phyloP scores from a whole-genome alignment of 1,140 invertebrate species.

The Tetramorium alpestre region DNA sequence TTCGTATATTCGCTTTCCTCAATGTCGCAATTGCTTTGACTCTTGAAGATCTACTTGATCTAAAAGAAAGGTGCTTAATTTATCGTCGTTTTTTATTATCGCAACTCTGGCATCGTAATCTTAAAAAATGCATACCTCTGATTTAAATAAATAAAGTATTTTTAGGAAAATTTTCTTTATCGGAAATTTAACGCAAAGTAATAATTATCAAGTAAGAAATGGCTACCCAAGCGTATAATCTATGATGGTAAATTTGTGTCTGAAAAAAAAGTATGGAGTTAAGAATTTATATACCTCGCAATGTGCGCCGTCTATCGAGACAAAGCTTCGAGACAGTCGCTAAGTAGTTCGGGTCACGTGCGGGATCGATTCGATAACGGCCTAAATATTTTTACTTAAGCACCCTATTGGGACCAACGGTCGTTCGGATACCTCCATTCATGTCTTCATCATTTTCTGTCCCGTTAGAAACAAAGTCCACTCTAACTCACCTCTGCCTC shows the following conservation, averaged over 20 bases:
- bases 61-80: neutral
- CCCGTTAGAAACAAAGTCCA: conserved; percentile 63
- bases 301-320: conserved; percentile 20
- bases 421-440: conserved; percentile 54
- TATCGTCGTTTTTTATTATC: neutral
- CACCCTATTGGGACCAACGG: conserved; percentile 72
- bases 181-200: neutral
- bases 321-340: conserved; percentile 53
- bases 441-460: conserved; percentile 73
- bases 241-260: neutral
- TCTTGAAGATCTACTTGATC: neutral
- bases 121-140: neutral
- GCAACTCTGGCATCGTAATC: neutral
- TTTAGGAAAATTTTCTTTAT: neutral
- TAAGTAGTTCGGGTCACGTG: conserved; percentile 63
- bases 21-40: conserved; percentile 47
- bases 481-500: conserved; percentile 28
- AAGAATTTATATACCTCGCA: conserved; percentile 28
- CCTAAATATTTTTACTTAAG: conserved; percentile 77
- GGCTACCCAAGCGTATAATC: neutral
- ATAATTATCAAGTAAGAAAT: neutral
- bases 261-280: neutral
- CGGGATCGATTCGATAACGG: conserved; percentile 71
- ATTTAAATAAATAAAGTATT: neutral
- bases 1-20: conserved; percentile 35